Conservation (phyloP, 2,113 vertebrate species). For the Seriola quinqueradiata region DNA sequence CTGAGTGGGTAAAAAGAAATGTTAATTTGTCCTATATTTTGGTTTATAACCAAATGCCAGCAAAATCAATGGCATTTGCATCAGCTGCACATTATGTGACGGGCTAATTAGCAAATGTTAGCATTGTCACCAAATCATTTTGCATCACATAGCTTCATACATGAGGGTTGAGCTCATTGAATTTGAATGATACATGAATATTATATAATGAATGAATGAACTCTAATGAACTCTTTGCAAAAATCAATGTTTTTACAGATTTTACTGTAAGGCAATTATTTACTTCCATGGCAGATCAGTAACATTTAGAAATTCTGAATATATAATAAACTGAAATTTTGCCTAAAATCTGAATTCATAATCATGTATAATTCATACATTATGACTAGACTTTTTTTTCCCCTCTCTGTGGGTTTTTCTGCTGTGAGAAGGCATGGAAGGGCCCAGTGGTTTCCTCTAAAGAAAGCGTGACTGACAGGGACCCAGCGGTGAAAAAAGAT, state of each 20-base stretch:
- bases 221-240: too few species aligned
- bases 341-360: too few species aligned
- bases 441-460: slow-evolving; percentile 14
- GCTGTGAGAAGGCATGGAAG: slow-evolving; percentile 23
- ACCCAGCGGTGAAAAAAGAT: slow-evolving; percentile 40
- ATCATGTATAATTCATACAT: background rate
- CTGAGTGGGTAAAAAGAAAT: background rate
- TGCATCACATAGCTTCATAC: background rate
- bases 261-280: background rate
- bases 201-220: too few species aligned
- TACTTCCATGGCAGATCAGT: background rate
- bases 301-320: background rate
- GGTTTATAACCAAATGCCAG: background rate
- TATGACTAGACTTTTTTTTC: background rate
- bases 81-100: too few species aligned
- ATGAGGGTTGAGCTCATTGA: background rate
- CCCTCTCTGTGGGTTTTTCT: slow-evolving; percentile 23
- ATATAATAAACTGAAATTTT: background rate
- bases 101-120: background rate
- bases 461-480: slow-evolving; percentile 35
- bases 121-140: background rate
- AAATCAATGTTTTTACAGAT: too few species aligned
- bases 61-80: background rate
- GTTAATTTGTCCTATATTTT: background rate
- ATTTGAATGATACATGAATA: background rate